Conservation (phyloP, 2,888 invertebrate species). For the Brachyopa scutellaris region DNA sequence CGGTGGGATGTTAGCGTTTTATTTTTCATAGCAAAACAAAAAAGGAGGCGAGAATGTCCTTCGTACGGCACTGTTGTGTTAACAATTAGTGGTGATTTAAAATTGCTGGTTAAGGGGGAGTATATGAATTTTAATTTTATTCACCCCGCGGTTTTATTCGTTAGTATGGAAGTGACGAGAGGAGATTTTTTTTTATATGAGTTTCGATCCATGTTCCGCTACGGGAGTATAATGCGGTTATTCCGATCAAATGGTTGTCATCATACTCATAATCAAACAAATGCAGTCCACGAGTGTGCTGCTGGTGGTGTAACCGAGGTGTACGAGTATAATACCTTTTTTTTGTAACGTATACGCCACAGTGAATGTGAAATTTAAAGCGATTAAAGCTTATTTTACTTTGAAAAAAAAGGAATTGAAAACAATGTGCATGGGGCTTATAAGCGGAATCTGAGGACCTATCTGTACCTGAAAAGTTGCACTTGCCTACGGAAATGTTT, state of each 20-base stretch:
- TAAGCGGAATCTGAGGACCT: no score
- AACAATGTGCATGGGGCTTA: no score
- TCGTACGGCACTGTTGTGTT: background rate
- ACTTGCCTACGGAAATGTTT: no score
- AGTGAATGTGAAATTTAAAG: no score
- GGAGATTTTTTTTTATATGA: background rate
- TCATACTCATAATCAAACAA: background rate
- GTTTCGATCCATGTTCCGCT: background rate
- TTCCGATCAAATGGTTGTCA: background rate
- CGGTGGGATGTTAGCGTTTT: background rate
- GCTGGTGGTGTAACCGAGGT: background rate
- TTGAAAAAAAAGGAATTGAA: no score
- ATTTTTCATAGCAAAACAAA: no score
- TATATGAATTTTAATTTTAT: background rate
- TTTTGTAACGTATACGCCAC: background rate
- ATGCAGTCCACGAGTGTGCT: background rate
- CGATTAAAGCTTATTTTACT: no score
- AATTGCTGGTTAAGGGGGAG: background rate
- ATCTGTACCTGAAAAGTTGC: no score
- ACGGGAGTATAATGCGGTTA: background rate
- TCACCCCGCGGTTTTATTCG: background rate
- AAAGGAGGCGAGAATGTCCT: no score
- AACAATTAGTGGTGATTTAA: conserved; percentile 1
- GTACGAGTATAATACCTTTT: no score
- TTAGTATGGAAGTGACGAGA: background rate